These are phyloP conservation scores for Xiphophorus hellerii DNA, from an alignment of 2,113 vertebrate genomes.

Conservation along the genomic window DNA sequence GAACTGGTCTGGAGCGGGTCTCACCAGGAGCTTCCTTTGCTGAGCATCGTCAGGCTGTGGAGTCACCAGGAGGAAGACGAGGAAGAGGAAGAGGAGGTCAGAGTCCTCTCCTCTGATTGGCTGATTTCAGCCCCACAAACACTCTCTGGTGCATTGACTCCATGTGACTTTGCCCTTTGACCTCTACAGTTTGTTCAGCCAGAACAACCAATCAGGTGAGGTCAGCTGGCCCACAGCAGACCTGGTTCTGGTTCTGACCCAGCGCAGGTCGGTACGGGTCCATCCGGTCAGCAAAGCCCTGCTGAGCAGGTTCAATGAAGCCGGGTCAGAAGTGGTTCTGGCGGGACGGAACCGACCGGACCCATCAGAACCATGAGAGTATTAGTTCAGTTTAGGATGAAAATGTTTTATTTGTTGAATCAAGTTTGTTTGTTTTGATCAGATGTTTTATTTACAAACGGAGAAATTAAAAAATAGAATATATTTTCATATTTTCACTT, in stretches of 20 bases:
- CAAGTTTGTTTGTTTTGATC: too few species aligned
- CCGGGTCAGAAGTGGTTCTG: background rate
- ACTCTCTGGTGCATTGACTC: constrained; percentile 15
- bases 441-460: too few species aligned
- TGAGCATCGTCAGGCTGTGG: constrained; percentile 59
- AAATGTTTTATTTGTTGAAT: background rate
- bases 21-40: constrained; percentile 73
- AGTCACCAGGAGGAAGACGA: background rate
- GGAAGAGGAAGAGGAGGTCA: background rate
- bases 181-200: constrained; percentile 11
- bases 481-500: too few species aligned
- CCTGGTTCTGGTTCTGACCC: background rate
- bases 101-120: constrained; percentile 29
- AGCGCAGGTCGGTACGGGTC: too few species aligned
- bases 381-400: background rate
- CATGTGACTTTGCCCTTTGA: constrained; percentile 28
- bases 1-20: background rate
- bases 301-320: too few species aligned
- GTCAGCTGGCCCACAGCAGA: too few species aligned
- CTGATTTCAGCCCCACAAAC: constrained; percentile 2
- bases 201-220: background rate
- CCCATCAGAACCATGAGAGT: background rate
- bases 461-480: too few species aligned
- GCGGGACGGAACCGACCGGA: background rate
- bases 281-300: too few species aligned